These are phyloP conservation scores for Hololepta plana DNA, from an alignment of 2,888 invertebrate species.

Conservation along the genomic window DNA sequence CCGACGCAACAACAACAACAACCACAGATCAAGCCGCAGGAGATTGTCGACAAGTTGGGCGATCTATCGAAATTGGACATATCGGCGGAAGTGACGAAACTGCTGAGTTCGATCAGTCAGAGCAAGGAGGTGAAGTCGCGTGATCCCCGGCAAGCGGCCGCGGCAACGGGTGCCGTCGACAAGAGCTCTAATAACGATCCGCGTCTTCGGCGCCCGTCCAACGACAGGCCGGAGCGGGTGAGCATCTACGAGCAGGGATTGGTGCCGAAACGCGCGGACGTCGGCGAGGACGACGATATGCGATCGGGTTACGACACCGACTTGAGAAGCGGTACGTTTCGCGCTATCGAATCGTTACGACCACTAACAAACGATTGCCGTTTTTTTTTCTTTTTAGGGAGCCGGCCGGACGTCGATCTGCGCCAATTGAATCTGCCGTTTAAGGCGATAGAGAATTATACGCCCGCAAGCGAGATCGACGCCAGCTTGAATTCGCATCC, in stretches of 20 bases:
- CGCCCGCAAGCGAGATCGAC: conserved; percentile 74
- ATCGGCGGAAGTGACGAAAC: conserved; percentile 51
- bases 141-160: conserved; percentile 11
- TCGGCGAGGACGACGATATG: conserved; percentile 33
- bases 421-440: conserved; percentile 23
- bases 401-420: conserved; percentile 52
- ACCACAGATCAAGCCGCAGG: conserved; percentile 29
- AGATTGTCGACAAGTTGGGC: conserved; percentile 42
- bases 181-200: no score
- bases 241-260: conserved; percentile 43
- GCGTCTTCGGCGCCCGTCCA: conserved; percentile 9
- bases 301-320: conserved; percentile 29
- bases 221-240: conserved; percentile 19
- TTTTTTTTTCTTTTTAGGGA: conserved; percentile 16
- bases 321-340: no score
- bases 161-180: conserved; percentile 7
- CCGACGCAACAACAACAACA: conserved; percentile 9
- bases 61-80: conserved; percentile 58
- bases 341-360: no score
- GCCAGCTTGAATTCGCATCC: conserved; percentile 64
- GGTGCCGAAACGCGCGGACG: conserved; percentile 32
- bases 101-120: conserved; percentile 44
- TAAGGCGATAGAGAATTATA: conserved; percentile 54
- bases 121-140: conserved; percentile 7
- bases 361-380: no score